Evolutionary conservation across 2,113 vertebrate species (phyloP).

Genomic region (Rhea pennata): DNA sequence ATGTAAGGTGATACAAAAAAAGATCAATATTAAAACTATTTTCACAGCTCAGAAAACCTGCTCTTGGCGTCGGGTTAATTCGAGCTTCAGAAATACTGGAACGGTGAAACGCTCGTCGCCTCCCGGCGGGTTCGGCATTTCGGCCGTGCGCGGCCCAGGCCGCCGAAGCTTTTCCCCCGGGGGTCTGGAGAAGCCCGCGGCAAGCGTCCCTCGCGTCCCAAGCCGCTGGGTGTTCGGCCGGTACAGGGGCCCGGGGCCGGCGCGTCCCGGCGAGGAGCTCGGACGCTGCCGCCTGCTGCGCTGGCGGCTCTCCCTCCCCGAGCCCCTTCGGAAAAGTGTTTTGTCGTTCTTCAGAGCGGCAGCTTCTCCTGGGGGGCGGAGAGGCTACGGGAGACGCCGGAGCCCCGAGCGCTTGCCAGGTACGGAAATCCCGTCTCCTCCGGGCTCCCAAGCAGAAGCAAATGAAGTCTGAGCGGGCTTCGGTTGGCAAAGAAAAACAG

Average conservation of each 20-base stretch:
- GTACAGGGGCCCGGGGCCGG: neutral
- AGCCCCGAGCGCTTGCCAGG: neutral
- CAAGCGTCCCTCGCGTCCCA: neutral
- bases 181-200: neutral
- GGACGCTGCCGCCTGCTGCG: neutral
- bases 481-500: neutral
- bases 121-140: neutral
- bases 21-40: neutral
- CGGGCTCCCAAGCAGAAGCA: accelerated
- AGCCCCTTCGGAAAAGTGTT: neutral
- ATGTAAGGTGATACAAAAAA: neutral
- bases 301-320: neutral
- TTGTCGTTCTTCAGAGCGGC: neutral
- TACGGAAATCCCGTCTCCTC: neutral
- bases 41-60: neutral
- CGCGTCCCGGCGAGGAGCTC: neutral
- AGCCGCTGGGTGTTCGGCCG: neutral
- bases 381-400: neutral
- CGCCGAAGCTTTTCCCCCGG: neutral
- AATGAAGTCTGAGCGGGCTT: neutral
- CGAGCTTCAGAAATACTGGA: neutral
- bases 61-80: neutral
- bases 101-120: neutral
- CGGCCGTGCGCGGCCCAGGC: neutral
- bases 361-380: neutral